A percentile compares a stretch with the other conserved stretches of the same genome.
Evolutionary conservation across 2,888 invertebrate species (phyloP).

Genomic region (Agonopterix subpropinquella): DNA sequence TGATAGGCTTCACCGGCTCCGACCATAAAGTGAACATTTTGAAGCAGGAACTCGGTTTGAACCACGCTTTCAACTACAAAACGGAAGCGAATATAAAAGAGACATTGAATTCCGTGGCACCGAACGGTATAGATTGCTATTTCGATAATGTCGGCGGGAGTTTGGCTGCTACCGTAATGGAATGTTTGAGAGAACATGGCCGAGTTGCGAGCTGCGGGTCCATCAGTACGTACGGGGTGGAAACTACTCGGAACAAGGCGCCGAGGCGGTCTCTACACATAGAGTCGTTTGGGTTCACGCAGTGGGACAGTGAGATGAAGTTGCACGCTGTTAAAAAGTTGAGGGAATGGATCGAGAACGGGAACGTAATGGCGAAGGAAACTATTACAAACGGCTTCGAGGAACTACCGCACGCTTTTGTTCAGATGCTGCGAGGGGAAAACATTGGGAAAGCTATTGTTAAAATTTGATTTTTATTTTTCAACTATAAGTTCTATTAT

Average conservation of each 20-base stretch:
- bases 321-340: constrained; percentile 24
- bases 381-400: constrained; percentile 34
- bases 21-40: constrained; percentile 79
- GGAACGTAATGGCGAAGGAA: constrained; percentile 34
- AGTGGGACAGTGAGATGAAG: constrained; percentile 30
- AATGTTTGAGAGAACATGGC: constrained; percentile 75
- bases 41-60: constrained; percentile 75
- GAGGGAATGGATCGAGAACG: constrained; percentile 29
- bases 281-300: constrained; percentile 33
- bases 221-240: constrained; percentile 69
- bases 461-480: constrained; percentile 22
- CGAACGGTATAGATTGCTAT: constrained; percentile 80
- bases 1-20: constrained; percentile 74
- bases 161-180: constrained; percentile 67
- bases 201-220: constrained; percentile 78
- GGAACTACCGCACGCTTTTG: constrained; percentile 30
- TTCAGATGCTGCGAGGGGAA: constrained; percentile 27
- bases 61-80: constrained; percentile 82
- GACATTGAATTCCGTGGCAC: constrained; percentile 69
- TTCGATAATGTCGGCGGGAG: constrained; percentile 83
- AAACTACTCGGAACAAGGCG: constrained; percentile 6
- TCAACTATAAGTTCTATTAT: neutral
- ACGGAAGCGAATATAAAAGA: constrained; percentile 50
- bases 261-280: constrained; percentile 16
- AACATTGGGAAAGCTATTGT: constrained; percentile 31